phyloP scores from a whole-genome alignment of 2,113 vertebrate species.

The Entomyzon cyanotis region DNA sequence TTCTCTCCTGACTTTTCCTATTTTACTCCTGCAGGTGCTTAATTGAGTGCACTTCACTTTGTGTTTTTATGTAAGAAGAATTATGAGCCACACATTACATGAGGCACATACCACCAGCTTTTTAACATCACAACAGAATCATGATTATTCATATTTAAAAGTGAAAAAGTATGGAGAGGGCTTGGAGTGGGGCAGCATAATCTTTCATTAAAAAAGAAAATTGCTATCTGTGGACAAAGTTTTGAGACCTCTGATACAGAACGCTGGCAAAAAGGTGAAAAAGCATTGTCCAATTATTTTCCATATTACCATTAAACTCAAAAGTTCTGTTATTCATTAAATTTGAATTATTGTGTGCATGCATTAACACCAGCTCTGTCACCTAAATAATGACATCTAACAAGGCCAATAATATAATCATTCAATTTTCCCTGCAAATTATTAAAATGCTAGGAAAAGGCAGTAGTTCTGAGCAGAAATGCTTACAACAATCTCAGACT shows the following conservation, averaged over 20 bases:
- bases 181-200: neutral
- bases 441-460: neutral
- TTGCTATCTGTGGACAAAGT: neutral
- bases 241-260: neutral
- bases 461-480: neutral
- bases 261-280: neutral
- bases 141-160: neutral
- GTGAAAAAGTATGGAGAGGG: neutral
- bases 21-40: neutral
- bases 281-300: neutral
- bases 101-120: neutral
- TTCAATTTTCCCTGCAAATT: neutral
- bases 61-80: neutral
- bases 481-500: neutral
- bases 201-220: neutral
- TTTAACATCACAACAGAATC: neutral
- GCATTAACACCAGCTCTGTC: neutral
- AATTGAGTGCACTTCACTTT: neutral
- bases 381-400: neutral
- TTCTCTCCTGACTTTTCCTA: neutral
- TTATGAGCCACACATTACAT: neutral
- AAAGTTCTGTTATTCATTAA: neutral
- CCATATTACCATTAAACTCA: neutral
- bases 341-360: neutral
- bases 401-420: neutral